These are phyloP conservation scores for Paragorgia papillata DNA, from an alignment of 92 coral and sea anemone species.

Conservation along the genomic window DNA sequence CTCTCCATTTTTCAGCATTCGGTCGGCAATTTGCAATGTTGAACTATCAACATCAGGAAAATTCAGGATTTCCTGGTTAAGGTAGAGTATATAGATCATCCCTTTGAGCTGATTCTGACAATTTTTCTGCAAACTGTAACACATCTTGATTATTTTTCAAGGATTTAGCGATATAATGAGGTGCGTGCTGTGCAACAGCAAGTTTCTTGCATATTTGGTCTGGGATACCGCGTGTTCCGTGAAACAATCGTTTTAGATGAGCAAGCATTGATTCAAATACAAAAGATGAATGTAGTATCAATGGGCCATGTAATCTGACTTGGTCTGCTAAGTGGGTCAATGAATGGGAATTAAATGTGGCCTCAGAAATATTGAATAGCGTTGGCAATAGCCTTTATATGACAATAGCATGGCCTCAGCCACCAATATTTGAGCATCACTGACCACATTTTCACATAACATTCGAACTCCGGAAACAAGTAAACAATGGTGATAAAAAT, in stretches of 20 bases:
- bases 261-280: slow-evolving; percentile 75
- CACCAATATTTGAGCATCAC: slow-evolving; percentile 56
- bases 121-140: slow-evolving; percentile 43
- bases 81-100: slow-evolving; percentile 39
- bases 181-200: slow-evolving; percentile 64
- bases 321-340: slow-evolving; percentile 65
- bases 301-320: slow-evolving; percentile 66
- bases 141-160: slow-evolving; percentile 50
- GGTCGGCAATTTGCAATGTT: not conserved
- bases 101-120: slow-evolving; percentile 8
- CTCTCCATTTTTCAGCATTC: slow-evolving; percentile 46
- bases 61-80: slow-evolving; percentile 40
- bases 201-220: slow-evolving; percentile 66
- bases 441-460: slow-evolving; percentile 59
- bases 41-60: slow-evolving; percentile 28
- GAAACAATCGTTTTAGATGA: slow-evolving; percentile 66
- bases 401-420: slow-evolving; percentile 67
- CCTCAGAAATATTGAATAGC: slow-evolving; percentile 50
- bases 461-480: slow-evolving; percentile 62
- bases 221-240: slow-evolving; percentile 72
- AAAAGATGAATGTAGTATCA: slow-evolving; percentile 66
- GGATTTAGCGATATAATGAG: slow-evolving; percentile 17
- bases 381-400: slow-evolving; percentile 62
- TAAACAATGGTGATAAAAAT: slow-evolving; percentile 62
- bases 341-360: slow-evolving; percentile 63